Evolutionary conservation across 1,140 invertebrate species (phyloP).

Genomic region (Philopotamus ludificatus): DNA sequence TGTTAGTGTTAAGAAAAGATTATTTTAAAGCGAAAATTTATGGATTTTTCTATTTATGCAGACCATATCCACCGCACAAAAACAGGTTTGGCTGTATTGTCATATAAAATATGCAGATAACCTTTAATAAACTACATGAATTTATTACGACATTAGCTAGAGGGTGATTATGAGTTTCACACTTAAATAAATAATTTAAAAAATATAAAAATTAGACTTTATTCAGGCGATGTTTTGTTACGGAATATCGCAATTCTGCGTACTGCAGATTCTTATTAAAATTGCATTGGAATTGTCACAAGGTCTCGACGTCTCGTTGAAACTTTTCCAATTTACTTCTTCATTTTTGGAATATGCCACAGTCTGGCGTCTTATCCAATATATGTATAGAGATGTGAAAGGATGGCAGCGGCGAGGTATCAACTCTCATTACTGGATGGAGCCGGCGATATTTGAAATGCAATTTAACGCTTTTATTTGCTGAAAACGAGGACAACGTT

Average conservation of each 20-base stretch:
- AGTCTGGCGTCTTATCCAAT: background rate
- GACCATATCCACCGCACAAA: too few relatives aligned
- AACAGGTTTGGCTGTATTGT: too few relatives aligned
- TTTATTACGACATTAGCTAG: too few relatives aligned
- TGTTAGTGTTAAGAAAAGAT: too few relatives aligned
- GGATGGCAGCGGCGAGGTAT: background rate
- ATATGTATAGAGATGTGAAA: background rate
- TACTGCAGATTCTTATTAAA: background rate
- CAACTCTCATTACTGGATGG: background rate
- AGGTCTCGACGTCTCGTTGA: background rate
- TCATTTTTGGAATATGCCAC: background rate
- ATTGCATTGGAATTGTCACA: background rate
- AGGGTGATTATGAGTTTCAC: too few relatives aligned
- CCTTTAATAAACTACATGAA: too few relatives aligned
- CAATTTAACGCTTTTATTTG: conserved; percentile 6
- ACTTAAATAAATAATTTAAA: too few relatives aligned
- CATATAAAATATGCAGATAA: too few relatives aligned
- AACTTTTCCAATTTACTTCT: background rate
- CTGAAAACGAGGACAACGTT: background rate
- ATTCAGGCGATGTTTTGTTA: background rate
- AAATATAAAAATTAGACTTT: too few relatives aligned
- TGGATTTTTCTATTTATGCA: too few relatives aligned
- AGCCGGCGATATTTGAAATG: conserved; percentile 11
- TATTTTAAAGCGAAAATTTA: too few relatives aligned
- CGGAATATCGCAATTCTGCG: too few relatives aligned